Conservation (phyloP, 1,140 invertebrate species). For the Leucophenga varia region DNA sequence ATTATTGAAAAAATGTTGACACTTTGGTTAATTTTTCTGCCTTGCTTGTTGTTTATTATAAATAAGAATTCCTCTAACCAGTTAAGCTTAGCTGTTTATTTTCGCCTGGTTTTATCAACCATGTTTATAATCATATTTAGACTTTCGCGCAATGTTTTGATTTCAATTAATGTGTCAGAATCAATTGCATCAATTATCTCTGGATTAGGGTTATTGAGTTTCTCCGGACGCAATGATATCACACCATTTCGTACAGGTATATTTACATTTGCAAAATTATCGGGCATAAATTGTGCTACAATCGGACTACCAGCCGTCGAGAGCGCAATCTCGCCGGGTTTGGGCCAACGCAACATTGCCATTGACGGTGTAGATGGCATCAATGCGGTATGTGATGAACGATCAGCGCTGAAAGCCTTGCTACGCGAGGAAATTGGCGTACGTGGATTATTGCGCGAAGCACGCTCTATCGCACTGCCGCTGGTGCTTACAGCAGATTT, state of each 20-base stretch:
- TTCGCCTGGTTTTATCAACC: slow-evolving; percentile 34
- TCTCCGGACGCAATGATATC: slow-evolving; percentile 42
- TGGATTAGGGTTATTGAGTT: slow-evolving; percentile 29
- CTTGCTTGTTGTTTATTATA: too few relatives aligned
- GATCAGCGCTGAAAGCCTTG: slow-evolving; percentile 50
- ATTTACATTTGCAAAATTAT: slow-evolving; percentile 47
- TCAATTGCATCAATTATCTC: slow-evolving; percentile 43
- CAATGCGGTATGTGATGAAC: slow-evolving; percentile 26
- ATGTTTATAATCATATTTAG: slow-evolving; percentile 42
- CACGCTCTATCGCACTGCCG: too few relatives aligned
- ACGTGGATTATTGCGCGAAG: slow-evolving; percentile 45
- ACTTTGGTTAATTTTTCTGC: too few relatives aligned
- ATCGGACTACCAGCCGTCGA: slow-evolving; percentile 66
- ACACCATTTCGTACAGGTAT: slow-evolving; percentile 63
- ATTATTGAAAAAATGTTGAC: too few relatives aligned
- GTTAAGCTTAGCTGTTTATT: too few relatives aligned
- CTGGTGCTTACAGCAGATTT: too few relatives aligned
- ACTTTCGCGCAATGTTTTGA: slow-evolving; percentile 42
- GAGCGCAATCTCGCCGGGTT: slow-evolving; percentile 63
- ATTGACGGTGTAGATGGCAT: slow-evolving; percentile 60
- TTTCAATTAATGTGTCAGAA: slow-evolving; percentile 37
- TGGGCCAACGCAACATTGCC: slow-evolving; percentile 61
- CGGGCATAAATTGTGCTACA: too few relatives aligned
- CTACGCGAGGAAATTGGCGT: slow-evolving; percentile 39
- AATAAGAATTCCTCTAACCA: too few relatives aligned